These are phyloP conservation scores for Calidris pugnax DNA, from an alignment of 2,113 vertebrate genomes.

Conservation along the genomic window DNA sequence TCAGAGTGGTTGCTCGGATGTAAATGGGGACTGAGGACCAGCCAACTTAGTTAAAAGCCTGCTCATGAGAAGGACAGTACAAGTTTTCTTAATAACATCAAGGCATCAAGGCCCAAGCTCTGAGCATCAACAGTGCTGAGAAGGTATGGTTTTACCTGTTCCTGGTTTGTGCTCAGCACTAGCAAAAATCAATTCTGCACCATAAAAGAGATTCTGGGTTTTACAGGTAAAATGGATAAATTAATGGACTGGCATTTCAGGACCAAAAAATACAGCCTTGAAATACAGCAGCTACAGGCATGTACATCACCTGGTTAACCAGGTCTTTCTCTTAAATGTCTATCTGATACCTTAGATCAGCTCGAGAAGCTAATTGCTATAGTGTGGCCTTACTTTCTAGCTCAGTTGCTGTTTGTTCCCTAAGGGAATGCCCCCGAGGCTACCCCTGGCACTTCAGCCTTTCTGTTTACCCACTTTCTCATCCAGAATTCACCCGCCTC, in stretches of 20 bases:
- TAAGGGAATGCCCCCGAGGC: conserved; percentile 33
- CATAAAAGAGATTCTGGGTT: background rate
- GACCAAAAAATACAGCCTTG: background rate
- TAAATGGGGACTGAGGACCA: background rate
- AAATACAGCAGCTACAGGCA: background rate
- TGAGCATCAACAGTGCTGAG: background rate
- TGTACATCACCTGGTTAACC: background rate
- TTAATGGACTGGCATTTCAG: background rate
- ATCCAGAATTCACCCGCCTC: conserved; percentile 51
- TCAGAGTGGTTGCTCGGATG: background rate
- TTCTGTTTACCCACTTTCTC: conserved; percentile 43
- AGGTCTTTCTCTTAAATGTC: background rate
- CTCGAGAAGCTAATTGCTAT: background rate
- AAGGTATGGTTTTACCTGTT: background rate
- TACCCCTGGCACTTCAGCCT: conserved; percentile 52
- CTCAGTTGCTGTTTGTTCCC: conserved; percentile 32
- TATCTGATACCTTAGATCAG: background rate
- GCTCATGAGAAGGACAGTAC: background rate
- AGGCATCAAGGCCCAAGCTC: background rate
- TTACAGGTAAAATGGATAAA: background rate
- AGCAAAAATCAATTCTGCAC: background rate
- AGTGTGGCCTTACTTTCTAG: background rate
- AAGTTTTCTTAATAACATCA: background rate
- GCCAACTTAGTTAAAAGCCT: background rate
- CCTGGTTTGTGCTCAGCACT: background rate